Percentiles rank a stretch among this genome's conserved stretches.
phyloP scores from a whole-genome alignment of 92 coral and sea anemone genomes.

The Porites lobata region DNA sequence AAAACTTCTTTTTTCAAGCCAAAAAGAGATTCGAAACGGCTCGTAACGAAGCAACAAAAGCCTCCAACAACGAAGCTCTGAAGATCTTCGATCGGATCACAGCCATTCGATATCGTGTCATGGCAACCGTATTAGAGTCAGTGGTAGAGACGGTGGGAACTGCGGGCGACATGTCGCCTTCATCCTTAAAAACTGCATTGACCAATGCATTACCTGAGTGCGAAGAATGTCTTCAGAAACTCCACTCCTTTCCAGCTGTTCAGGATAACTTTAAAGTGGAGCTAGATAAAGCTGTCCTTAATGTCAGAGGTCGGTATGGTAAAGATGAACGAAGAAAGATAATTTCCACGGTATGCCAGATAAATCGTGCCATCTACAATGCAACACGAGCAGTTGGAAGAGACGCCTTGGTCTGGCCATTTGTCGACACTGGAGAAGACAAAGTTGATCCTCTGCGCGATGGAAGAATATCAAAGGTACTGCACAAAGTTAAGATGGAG shows the following conservation, averaged over 20 bases:
- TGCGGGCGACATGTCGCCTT: background rate
- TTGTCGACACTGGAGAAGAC: background rate
- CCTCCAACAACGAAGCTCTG: background rate
- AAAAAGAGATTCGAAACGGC: too few species aligned
- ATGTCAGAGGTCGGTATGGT: background rate
- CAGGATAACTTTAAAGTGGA: background rate
- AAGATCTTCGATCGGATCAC: background rate
- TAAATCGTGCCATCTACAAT: constrained; percentile 6
- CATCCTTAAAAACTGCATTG: background rate
- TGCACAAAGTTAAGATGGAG: background rate
- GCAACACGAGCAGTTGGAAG: background rate
- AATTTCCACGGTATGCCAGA: background rate
- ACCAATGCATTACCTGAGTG: background rate
- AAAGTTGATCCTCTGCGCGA: background rate
- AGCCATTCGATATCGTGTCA: background rate
- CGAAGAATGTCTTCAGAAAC: background rate
- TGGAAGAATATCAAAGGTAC: background rate
- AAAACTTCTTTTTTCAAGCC: too few species aligned
- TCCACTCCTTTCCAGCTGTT: background rate
- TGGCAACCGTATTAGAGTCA: background rate
- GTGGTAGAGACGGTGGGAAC: background rate
- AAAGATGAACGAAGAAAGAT: background rate
- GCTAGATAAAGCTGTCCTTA: background rate
- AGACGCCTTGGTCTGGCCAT: background rate
- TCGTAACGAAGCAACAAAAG: background rate